Conservation (phyloP, 2,888 invertebrate genomes). For the Leptogaster cylindrica region DNA sequence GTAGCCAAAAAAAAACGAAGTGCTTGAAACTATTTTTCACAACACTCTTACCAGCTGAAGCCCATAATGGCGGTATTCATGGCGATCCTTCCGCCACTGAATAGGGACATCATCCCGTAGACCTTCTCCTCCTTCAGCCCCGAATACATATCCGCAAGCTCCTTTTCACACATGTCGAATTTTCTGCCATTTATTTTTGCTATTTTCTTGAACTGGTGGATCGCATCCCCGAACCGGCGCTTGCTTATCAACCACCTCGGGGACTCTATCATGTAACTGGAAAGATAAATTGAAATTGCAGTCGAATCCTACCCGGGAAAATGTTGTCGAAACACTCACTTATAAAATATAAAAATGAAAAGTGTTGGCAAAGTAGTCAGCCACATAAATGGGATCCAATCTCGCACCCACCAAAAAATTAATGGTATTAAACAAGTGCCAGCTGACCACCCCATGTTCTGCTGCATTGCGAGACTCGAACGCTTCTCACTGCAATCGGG, state of each 20-base stretch:
- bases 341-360: slow-evolving; percentile 61
- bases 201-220: slow-evolving; percentile 64
- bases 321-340: slow-evolving; percentile 57
- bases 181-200: slow-evolving; percentile 65
- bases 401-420: slow-evolving; percentile 63
- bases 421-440: slow-evolving; percentile 64
- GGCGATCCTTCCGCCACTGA: slow-evolving; percentile 66
- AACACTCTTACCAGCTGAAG: slow-evolving; percentile 65
- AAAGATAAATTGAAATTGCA: too few species aligned
- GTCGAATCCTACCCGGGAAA: neutral
- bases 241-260: slow-evolving; percentile 70
- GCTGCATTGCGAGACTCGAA: slow-evolving; percentile 63
- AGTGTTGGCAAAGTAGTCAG: slow-evolving; percentile 63
- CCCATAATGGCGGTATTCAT: slow-evolving; percentile 65
- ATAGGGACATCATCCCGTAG: slow-evolving; percentile 66
- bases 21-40: slow-evolving; percentile 3
- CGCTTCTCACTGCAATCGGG: slow-evolving; percentile 59
- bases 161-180: slow-evolving; percentile 59
- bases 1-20: too few species aligned
- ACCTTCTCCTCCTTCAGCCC: slow-evolving; percentile 58
- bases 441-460: slow-evolving; percentile 64
- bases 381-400: slow-evolving; percentile 64
- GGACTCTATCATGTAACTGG: slow-evolving; percentile 69
- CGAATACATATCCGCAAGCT: slow-evolving; percentile 62
- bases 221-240: slow-evolving; percentile 63